Evolutionary conservation across 2,888 invertebrate species (phyloP), one percentile per base, ranked within the genome.

Genomic region (Chymomyza fuscimana): DNA sequence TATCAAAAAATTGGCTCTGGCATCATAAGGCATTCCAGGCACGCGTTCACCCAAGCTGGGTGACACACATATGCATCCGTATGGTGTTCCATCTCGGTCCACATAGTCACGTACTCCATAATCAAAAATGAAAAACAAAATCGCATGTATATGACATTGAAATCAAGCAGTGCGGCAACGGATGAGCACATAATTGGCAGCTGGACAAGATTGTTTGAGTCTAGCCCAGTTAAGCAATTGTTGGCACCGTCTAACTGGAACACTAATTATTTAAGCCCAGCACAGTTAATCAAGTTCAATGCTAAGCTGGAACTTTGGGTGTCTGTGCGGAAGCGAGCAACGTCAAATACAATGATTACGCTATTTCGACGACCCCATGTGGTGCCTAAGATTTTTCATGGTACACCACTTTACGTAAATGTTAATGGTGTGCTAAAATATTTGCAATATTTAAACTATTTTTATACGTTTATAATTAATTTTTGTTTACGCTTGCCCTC

Each of bases 151-250:
- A n/a, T 73, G 82, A 80, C 83, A 84, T 86, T 86, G 77, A 70
- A 25, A 54, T 54, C 54, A 54, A 15, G 54, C 54, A 7, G 7
- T 22, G 16, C 7, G 19, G 19, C 67, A 72, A 72, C 70, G 73
- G 79, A 73, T 82, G 81, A 79, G 29, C 70, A 65, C 65, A 80
- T 63, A 72, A 62, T 86, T 83, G 83, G 83, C 83, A 86, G 67
- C 63, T 73, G 70, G 52, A 79, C 83, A 86, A 74, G 10, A 22
- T n/a, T 54, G 50, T 29, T 54, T 2, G 54, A 12, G 40, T 46
- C 40, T 46, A 12, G 54, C 22, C 29, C 22, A 25, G 58, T 58
- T 58, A 25, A 15, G 58, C 15, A 58, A 58, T 19, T 22, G 15
- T 58, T 58, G 58, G 58, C 58, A 58, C 3, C 12, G 25, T 25